Base-by-base conservation (phyloP, 1,140 invertebrate genomes). In the Phymorhynchus buccinoides region DNA sequence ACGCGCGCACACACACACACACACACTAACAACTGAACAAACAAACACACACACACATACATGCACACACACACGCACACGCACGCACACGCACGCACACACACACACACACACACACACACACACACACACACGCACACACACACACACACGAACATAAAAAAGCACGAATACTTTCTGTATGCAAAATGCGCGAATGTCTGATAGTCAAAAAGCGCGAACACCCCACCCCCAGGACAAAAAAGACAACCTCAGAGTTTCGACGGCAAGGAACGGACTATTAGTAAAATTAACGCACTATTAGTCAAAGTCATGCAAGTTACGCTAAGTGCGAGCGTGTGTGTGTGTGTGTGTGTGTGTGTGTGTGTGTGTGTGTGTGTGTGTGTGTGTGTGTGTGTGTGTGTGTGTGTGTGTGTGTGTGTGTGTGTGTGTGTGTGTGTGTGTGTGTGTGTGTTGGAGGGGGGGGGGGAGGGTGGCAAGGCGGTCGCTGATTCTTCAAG, bases 311-410 rank as follows among this genome's bases (percentile, higher is more conserved):
- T 9, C 9, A 27, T 9, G 68, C n/a, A 35, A 12, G 68, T 30
- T 27, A 71, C 68, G n/a, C n/a, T 27, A 30, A 14, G 62, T 27
- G 27, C 4, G 62, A 14, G 62, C n/a, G 27, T 27, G 62, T 66
- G 62, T 66, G 62, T 66, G 62, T 66, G 62, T 66, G 62, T 30
- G 27, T 66, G 7, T 30, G 7, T 27, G 62, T 4, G 27, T 66
- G 27, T 30, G 62, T 27, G 62, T 27, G 62, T 27, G 27, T 27
- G 62, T 12, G 62, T 27, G 27, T 27, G 62, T 66, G 62, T 66
- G 62, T 66, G 62, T 66, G 62, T 66, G 62, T 66, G 62, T 66
- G 62, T 66, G 62, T 66, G 62, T 66, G 62, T 66, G 62, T 66
- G 62, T 66, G 62, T 66, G 62, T 66, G 62, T 66, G 62, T 66